Base-by-base conservation (phyloP, 2,888 invertebrate species). In the Lymantria monacha region DNA sequence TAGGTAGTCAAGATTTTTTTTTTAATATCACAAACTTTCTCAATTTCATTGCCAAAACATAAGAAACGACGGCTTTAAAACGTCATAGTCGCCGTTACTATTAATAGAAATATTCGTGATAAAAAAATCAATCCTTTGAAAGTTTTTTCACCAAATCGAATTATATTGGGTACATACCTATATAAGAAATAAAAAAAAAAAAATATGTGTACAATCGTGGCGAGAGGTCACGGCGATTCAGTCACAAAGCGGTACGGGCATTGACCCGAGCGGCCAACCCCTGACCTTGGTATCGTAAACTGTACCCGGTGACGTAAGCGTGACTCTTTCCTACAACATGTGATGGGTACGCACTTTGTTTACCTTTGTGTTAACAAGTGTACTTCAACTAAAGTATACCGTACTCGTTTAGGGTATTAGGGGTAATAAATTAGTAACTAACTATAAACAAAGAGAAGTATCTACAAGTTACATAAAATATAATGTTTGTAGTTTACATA, bases 201-300 rank as follows among this genome's bases (percentile, higher is more conserved):
- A 70, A 62, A 61, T 63, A 44, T 62, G 56, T 61, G 62, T 70
- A 65, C 66, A 70, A 70, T 66, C 60, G 58, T 61, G 56, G 62
- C 64, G 72, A 73, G 81, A 79, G 82, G 81, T 86, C 80, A 77
- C 82, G 82, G 73, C 83, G 84, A 85, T 85, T 85, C 80, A 83
- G 79, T 81, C 79, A 82, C 81, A 83, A 81, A 83, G 83, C 84
- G 79, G 80, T 75, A 79, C 83, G 89, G 83, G 59, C 88, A 75
- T 83, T 86, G 89, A 89, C 89, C 90, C 82, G 79, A 72, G 74
- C 80, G 82, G 80, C 86, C 88, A 89, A 88, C 90, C 90, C 88
- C 87, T 90, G 90, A 90, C 90, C 90, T 90, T 90, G 89, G 79
- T 87, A 81, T 85, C 87, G 88, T 88, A 87, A 89, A 87, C 84